Evolutionary conservation across 2,797 vertebrate genomes (phyloP), one percentile per base, ranked within the genome.

Genomic region (Nyctalus aviator): DNA sequence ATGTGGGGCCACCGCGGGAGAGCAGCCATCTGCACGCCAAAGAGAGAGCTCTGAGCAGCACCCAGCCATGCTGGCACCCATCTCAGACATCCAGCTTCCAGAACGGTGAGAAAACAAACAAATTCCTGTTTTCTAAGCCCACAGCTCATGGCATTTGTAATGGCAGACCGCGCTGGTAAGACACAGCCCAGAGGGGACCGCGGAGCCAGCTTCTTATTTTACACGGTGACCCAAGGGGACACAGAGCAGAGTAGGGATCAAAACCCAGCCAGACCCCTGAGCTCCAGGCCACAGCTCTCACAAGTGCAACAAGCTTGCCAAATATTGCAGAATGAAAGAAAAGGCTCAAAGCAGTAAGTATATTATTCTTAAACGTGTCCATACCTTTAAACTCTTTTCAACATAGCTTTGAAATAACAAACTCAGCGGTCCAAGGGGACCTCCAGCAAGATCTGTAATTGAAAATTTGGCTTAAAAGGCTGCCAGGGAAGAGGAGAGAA

Each of bases 321-420:
- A 72, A 73, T 66, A 94, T 53, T 75, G 62, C 66, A 90, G 46
- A 95, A 85, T 85, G 78, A 94, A 93, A 95, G 78, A 48, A 88
- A 92, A 92, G 77, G n/a, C 72, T 83, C 89, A 94, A 55, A 73
- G 91, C 66, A 83, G 14, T 64, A 46, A 72, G 88, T 25, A 1
- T 94, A 55, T 96, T 94, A 96, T 95, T 91, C 88, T 96, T 89
- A 69, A 94, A 94, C 76, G 41, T 95, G 62, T 89, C 79, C 20
- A 11, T 95, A 84, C 27, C n/a, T 90, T 84, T 68, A 93, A 84
- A 73, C 20, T 84, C 71, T 84, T 92, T 92, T 96, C 84, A 93
- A 91, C 75, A 78, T 57, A 72, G 53, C 66, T 91, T 91, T 77
- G 53, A 94, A 89, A 95, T 96, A 95, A 93, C 48, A 95, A 92